Base-by-base conservation (phyloP, 2,888 invertebrate species). In the Steromphala cineraria region DNA sequence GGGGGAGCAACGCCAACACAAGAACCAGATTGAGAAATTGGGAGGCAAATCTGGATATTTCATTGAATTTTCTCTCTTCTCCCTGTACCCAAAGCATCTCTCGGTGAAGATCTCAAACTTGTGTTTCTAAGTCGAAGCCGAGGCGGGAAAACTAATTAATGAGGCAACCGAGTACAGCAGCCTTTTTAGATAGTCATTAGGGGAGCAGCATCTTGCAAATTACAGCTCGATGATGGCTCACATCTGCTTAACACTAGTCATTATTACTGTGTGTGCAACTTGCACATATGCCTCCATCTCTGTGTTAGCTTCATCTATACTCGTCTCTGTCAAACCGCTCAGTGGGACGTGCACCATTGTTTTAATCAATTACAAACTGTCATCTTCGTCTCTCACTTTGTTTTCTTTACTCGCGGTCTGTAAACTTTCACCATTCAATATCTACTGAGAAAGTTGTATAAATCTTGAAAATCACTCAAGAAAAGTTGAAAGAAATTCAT, bases 111-210 rank as follows among this genome's bases (percentile, higher is more conserved):
- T 71, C 71, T 36, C 40, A 36, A 71, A 71, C 36, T 36, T 36
- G 31, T 36, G 36, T 36, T 19, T 71, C 40, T 40, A 36, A 71
- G 36, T 36, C 36, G 31, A 0, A 71, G 31, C 31, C 19, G 17
- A 71, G 71, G 36, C 36, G 36, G 71, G 71, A 71, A 71, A 71
- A 71, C 71, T 71, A 71, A 71, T 71, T 71, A 71, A 71, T 71
- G 71, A 71, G 71, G 28, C 71, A 71, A 71, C 71, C 28, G 24
- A 71, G 71, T 71, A 36, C 71, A 36, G 71, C 28, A 71, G 71
- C 71, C 71, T 71, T 71, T 40, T 71, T 36, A 40, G 31, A 71
- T 31, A 71, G 71, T 71, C 71, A 71, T 71, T 71, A 71, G 71
- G 71, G 36, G 36, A 36, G 36, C 71, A 36, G 71, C 71, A 71